Percentiles rank a stretch among this genome's conserved stretches.
Conservation (phyloP, 2,113 vertebrate genomes). For the Vulpes lagopus region DNA sequence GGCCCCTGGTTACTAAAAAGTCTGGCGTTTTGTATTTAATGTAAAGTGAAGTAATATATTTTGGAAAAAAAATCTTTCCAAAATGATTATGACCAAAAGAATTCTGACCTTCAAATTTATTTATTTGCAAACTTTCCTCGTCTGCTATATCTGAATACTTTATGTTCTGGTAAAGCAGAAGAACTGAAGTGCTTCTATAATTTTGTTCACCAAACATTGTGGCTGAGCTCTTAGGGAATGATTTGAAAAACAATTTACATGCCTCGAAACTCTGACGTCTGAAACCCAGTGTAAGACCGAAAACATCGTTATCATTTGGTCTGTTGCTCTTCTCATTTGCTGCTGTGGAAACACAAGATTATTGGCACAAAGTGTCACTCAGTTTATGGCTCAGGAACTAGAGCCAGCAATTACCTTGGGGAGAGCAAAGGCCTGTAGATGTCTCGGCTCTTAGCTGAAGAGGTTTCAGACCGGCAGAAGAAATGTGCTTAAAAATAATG, state of each 20-base stretch:
- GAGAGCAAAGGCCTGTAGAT: constrained; percentile 34
- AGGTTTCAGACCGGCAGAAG: constrained; percentile 72
- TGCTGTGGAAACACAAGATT: constrained; percentile 77
- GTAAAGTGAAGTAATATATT: constrained; percentile 25
- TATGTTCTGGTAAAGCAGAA: constrained; percentile 41
- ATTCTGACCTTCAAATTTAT: constrained; percentile 48
- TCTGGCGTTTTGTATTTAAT: not conserved
- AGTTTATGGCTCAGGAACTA: constrained; percentile 64
- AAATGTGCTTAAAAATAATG: constrained; percentile 77
- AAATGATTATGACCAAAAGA: constrained; percentile 45
- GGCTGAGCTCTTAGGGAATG: constrained; percentile 35
- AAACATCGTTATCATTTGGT: constrained; percentile 49
- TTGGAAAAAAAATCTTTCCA: not conserved
- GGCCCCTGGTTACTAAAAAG: not conserved
- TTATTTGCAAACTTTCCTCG: not conserved
- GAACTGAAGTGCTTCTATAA: not conserved
- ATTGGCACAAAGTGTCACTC: constrained; percentile 73
- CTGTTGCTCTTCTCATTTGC: constrained; percentile 74
- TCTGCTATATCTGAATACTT: not conserved
- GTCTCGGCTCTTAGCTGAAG: constrained; percentile 67
- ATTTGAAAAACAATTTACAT: constrained; percentile 62
- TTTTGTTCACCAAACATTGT: constrained; percentile 12
- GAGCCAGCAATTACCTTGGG: constrained; percentile 75
- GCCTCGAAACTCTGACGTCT: constrained; percentile 35
- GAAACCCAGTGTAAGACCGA: constrained; percentile 12